Evolutionary conservation across 2,113 vertebrate species (phyloP).

Genomic region (Fulmarus glacialis): DNA sequence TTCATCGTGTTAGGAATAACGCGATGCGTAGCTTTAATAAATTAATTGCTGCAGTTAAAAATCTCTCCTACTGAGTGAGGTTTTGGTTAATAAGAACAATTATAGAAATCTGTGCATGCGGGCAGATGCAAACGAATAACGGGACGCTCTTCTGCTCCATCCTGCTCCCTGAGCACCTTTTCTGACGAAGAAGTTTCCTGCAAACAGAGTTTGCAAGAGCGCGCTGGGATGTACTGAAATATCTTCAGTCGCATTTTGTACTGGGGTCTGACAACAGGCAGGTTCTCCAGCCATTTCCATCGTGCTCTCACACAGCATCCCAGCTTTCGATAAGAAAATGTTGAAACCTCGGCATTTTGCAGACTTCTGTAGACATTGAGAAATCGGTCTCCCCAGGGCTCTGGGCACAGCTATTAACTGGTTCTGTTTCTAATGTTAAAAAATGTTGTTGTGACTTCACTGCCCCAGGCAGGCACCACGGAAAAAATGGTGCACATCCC

Average conservation of each 20-base stretch:
- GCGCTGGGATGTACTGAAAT: not conserved
- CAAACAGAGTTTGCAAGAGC: not conserved
- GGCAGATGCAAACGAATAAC: not conserved
- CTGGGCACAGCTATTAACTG: not conserved
- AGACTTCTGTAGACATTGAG: not conserved
- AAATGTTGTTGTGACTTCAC: not conserved
- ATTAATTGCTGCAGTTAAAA: not conserved
- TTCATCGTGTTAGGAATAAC: not conserved
- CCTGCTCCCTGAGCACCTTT: not conserved
- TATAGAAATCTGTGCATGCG: not conserved
- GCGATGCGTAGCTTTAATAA: not conserved
- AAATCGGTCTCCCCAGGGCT: rapidly evolving
- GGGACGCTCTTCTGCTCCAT: not conserved
- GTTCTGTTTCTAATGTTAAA: not conserved
- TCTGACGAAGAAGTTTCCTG: not conserved
- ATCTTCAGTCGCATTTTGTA: not conserved
- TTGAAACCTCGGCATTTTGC: not conserved
- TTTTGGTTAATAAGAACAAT: not conserved
- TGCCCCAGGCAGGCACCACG: not conserved
- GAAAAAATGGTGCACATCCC: not conserved
- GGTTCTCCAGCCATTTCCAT: not conserved
- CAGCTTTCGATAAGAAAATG: not conserved
- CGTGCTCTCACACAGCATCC: not conserved
- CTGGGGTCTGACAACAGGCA: not conserved
- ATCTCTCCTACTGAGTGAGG: not conserved